Conservation (phyloP, 2,888 invertebrate genomes). For the Nomada ferruginata region DNA sequence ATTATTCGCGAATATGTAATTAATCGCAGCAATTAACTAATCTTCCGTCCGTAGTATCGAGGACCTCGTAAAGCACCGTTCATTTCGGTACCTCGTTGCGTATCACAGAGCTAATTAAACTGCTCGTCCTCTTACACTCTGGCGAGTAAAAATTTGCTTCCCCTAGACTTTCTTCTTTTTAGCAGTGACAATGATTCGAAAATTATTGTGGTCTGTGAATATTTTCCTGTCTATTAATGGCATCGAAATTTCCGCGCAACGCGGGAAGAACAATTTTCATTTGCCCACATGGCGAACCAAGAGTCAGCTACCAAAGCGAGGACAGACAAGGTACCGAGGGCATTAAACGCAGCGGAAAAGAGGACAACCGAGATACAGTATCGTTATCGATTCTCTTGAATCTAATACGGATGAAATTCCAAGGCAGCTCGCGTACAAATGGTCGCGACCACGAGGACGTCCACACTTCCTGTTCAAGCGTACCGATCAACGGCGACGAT, state of each 20-base stretch:
- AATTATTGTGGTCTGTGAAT: too few relatives aligned
- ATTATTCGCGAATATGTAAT: conserved; percentile 34
- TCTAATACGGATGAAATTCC: conserved; percentile 78
- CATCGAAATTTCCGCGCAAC: neutral
- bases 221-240: too few relatives aligned
- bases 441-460: conserved; percentile 72
- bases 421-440: conserved; percentile 72
- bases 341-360: too few relatives aligned
- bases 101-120: neutral
- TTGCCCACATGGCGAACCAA: too few relatives aligned
- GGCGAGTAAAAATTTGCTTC: neutral
- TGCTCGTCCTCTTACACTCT: neutral
- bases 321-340: too few relatives aligned
- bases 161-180: too few relatives aligned
- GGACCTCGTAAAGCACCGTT: conserved; percentile 19
- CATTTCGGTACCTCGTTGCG: neutral
- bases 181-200: too few relatives aligned
- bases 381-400: conserved; percentile 74
- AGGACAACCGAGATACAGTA: conserved; percentile 43
- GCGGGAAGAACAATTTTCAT: neutral
- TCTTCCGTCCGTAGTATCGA: neutral
- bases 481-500: conserved; percentile 73
- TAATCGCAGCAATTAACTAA: conserved; percentile 14
- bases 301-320: too few relatives aligned
- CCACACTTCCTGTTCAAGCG: conserved; percentile 69